Base-by-base conservation (phyloP, 2,888 invertebrate genomes). In the Junonia oenone region DNA sequence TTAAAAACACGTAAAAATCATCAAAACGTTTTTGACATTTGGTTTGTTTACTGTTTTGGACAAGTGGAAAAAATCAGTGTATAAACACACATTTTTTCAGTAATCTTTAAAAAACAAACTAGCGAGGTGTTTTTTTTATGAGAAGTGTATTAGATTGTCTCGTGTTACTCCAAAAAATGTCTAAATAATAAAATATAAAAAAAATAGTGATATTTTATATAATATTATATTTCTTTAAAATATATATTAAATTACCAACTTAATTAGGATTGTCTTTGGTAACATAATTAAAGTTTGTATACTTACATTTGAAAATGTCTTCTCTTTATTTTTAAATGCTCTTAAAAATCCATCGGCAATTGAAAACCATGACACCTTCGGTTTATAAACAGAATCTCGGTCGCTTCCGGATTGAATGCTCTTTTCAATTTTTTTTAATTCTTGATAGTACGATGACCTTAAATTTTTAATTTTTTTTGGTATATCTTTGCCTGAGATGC, bases 241-340 rank as follows among this genome's bases (percentile, higher is more conserved):
- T 38, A 38, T 14, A 14, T 38, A 38, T 38, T 38, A 38, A 38
- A 38, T 38, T 14, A 38, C 38, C 38, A 14, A 38, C 38, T 38
- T 38, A 38, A 38, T 38, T 38, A 38, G 38, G 38, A 38, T 38
- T 38, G 38, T 38, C 38, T 38, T 38, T 38, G 38, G 38, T 38
- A 38, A 38, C 38, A 38, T 38, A 29, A 29, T 8, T 29, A 29
- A 29, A 29, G 29, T 29, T 29, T 29, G 29, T 29, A 29, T 29
- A 29, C 29, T 29, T 29, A 29, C 29, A 29, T 29, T 29, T 29
- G 29, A 29, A 29, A 29, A 29, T 29, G 29, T 29, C 8, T 29
- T 29, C 29, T 29, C 29, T 29, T 29, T 29, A 29, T 29, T 29
- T 29, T 29, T 29, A 29, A 29, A 29, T 29, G 29, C 29, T 29